phyloP scores from a whole-genome alignment of 2,113 vertebrate species.

The Proterorhinus semilunaris region DNA sequence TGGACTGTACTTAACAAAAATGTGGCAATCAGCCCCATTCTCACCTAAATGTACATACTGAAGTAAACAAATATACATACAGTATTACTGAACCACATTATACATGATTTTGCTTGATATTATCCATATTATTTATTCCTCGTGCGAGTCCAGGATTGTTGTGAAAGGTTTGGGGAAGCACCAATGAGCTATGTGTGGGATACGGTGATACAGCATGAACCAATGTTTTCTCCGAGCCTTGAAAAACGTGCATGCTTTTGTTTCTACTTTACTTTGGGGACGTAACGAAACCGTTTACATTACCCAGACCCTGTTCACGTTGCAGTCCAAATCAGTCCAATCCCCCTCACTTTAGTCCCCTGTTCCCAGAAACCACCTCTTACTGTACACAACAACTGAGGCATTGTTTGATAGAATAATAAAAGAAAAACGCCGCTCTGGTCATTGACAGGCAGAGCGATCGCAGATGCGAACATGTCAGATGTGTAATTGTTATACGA shows the following conservation, averaged over 20 bases:
- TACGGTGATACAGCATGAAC: too few species aligned
- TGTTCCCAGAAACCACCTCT: conserved; percentile 14
- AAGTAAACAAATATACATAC: too few species aligned
- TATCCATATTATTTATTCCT: too few species aligned
- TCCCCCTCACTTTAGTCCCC: conserved; percentile 27
- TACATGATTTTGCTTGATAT: too few species aligned
- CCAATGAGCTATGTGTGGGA: too few species aligned
- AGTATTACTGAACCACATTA: too few species aligned
- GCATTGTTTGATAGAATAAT: conserved; percentile 1
- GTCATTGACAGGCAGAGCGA: conserved; percentile 30
- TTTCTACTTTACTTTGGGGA: conserved; percentile 38
- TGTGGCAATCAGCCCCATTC: too few species aligned
- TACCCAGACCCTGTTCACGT: conserved; percentile 30
- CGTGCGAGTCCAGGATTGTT: too few species aligned
- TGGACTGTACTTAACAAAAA: too few species aligned
- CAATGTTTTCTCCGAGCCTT: too few species aligned
- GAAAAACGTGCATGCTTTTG: background rate
- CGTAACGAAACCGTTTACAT: conserved; percentile 35
- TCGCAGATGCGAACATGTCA: conserved; percentile 51
- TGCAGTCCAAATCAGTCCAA: conserved; percentile 43
- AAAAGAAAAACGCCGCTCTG: conserved; percentile 16
- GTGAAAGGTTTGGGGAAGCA: too few species aligned
- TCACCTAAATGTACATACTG: too few species aligned
- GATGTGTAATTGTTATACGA: conserved; percentile 34
- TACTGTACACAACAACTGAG: conserved; percentile 1